Conservation (phyloP, 2,797 vertebrate species). For the Yasuhikotakia modesta region DNA sequence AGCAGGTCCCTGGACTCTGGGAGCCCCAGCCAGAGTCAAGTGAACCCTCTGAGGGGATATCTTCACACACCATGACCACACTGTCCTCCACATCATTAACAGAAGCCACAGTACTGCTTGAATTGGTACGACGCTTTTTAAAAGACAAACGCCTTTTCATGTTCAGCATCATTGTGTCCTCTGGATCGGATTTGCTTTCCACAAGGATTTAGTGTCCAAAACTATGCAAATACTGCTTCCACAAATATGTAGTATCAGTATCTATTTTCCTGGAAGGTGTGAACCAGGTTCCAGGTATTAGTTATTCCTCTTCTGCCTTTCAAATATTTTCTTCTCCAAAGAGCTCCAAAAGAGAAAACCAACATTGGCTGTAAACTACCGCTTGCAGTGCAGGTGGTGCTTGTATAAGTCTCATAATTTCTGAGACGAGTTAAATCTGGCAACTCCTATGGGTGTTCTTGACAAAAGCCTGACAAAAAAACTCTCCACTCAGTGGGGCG, state of each 20-base stretch:
- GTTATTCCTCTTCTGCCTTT: neutral
- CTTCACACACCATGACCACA: conserved; percentile 79
- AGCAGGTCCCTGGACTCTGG: conserved; percentile 63
- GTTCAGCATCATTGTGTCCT: conserved; percentile 62
- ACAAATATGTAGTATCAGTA: neutral
- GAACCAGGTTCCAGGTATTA: conserved; percentile 43
- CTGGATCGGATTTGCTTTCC: neutral
- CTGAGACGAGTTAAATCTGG: conserved; percentile 58
- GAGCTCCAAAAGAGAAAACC: neutral
- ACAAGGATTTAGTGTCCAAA: neutral
- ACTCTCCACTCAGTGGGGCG: conserved; percentile 39
- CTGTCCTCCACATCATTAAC: conserved; percentile 58
- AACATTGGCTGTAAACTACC: neutral
- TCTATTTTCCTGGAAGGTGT: conserved; percentile 15
- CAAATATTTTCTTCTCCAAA: neutral
- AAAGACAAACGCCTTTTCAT: conserved; percentile 57
- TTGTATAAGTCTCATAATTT: conserved; percentile 46
- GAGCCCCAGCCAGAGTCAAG: conserved; percentile 71
- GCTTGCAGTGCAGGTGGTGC: neutral
- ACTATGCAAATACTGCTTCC: neutral
- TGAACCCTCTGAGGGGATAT: conserved; percentile 68
- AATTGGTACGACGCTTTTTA: conserved; percentile 58
- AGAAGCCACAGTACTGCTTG: conserved; percentile 34
- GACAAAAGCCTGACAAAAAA: conserved; percentile 1
- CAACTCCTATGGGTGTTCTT: conserved; percentile 56